Base-by-base conservation (phyloP, 1,140 invertebrate genomes). In the Anastrepha obliqua region DNA sequence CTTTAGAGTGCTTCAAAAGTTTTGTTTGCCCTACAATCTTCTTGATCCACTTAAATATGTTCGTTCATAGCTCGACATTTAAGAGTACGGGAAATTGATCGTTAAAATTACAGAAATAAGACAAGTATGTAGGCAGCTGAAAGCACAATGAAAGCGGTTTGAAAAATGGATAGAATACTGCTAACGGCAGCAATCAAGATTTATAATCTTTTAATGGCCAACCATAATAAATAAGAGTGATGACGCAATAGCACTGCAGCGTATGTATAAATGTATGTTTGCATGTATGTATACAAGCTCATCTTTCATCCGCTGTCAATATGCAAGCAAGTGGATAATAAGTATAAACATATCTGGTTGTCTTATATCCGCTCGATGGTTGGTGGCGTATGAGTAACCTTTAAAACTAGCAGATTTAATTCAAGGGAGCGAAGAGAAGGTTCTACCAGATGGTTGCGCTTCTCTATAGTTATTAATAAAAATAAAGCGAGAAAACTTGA, bases 171-270 rank as follows among this genome's bases (percentile, higher is more conserved):
- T 44, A 11, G 15, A 62, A 86, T 44, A 39, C 17, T 29, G 58
- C 85, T 29, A 86, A 47, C n/a, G 20, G 44, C 42, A 86, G 62
- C 39, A 62, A 62, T 86, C 85, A 65, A 47, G 58, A 64, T 62
- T 65, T 86, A 60, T 15, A 86, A 86, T 60, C 62, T 86, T 86
- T 64, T 65, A 65, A 86, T n/a, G 58, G 62, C 6, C 85, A 42
- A 60, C 58, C 85, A 64, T 62, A 60, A 86, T 44, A 86, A 86
- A 86, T 65, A 15, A 86, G 17, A 44, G 51, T 47, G 58, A 60
- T 51, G 44, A 86, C 11, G 62, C 42, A 60, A 59, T 74, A 74
- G n/a, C 70, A 74, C 11, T 44, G 70, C 6, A 6, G 39, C 1
- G 17, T 29, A n/a, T 74, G 70, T 74, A 51, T 74, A 74, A 15